These are phyloP conservation scores for Cacatua alba DNA, from an alignment of 2,113 vertebrate genomes.

Conservation along the genomic window DNA sequence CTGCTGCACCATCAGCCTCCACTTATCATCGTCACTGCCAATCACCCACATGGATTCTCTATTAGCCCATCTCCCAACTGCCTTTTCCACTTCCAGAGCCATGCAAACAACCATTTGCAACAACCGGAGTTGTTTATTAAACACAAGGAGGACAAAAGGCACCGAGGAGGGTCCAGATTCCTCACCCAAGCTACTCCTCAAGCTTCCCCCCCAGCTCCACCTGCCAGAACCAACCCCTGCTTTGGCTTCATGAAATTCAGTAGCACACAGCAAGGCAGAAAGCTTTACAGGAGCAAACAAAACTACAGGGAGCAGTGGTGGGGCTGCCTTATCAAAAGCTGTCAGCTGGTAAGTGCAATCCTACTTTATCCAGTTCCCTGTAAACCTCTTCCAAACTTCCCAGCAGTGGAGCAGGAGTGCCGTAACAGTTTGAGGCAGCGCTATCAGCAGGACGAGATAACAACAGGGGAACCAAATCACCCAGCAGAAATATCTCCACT, in stretches of 20 bases:
- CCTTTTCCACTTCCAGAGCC: neutral
- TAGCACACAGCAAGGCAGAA: neutral
- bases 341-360: constrained; percentile 27
- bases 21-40: accelerated
- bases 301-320: neutral
- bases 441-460: neutral
- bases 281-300: neutral
- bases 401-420: accelerated
- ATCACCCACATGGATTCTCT: accelerated
- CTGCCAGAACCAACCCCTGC: neutral
- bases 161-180: accelerated
- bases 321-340: constrained; percentile 36
- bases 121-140: neutral
- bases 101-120: accelerated
- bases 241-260: neutral
- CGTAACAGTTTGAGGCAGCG: neutral
- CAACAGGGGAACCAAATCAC: neutral
- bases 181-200: neutral
- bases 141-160: neutral
- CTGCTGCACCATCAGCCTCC: neutral
- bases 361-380: constrained; percentile 8
- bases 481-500: neutral
- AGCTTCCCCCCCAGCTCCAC: neutral
- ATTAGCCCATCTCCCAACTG: accelerated
- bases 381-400: neutral